Evolutionary conservation across 1,140 invertebrate species (phyloP), one percentile per base, ranked within the genome.

Genomic region (Potamilus streckersoni): DNA sequence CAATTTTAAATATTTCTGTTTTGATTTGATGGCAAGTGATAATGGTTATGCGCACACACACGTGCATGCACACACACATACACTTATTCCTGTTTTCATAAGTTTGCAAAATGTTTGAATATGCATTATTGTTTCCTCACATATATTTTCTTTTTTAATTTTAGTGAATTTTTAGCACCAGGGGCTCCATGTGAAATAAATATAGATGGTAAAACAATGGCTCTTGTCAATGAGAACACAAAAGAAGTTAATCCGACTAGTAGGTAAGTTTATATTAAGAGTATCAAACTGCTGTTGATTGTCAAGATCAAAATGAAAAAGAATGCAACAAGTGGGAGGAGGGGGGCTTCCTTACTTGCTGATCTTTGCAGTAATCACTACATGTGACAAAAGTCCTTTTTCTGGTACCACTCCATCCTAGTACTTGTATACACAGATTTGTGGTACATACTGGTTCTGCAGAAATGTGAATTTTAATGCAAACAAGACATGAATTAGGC

Each of bases 141-240:
- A 62, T 23, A 16, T 38, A 23, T 19, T 67, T 62, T n/a, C 63
- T 61, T 83, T 80, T 80, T 72, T 73, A 80, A 80, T 92, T 91
- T 62, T 86, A 98, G 96, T 89, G 97, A 99, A 90, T 99, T 98
- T 91, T 91, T 99, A 74, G 95, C 95, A 66, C 94, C 95, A 17
- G 97, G 97, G 72, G 96, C 98, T 49, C 95, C 96, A 3, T 97
- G 95, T 90, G 97, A 99, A 91, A 97, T 99, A 62, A 99, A 99
- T 89, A 97, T 99, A 79, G 98, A 99, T 88, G 95, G 96, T n/a
- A 96, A 96, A 88, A 98, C 97, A 2, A 96, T 97, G 92, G 97
- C 99, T 85, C 93, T 92, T 84, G 96, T 97, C 31, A 92, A 96
- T 80, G 93, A 94, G 82, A 95, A 96, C 82, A 93, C 98, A 89